A percentile compares a stretch with the other conserved stretches of the same genome.
These are phyloP conservation scores for Ophion costatus DNA, from an alignment of 2,888 invertebrate genomes.

Conservation along the genomic window DNA sequence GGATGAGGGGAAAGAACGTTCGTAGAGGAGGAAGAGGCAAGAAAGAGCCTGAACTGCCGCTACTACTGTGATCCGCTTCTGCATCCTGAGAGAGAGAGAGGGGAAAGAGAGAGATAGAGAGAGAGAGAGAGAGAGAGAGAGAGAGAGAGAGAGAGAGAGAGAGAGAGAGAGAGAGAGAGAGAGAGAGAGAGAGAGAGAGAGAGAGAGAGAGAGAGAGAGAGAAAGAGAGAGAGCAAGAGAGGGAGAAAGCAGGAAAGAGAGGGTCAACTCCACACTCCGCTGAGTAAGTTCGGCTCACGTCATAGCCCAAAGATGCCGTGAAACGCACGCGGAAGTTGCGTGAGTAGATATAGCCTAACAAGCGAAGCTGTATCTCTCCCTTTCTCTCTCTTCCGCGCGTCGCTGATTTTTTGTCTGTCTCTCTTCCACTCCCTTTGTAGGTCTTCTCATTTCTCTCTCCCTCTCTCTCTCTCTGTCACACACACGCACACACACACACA, in stretches of 20 bases:
- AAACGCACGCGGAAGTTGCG: slow-evolving; percentile 68
- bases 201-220: slow-evolving; percentile 62
- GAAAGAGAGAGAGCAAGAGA: slow-evolving; percentile 53
- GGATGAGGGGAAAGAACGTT: slow-evolving; percentile 29
- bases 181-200: slow-evolving; percentile 60
- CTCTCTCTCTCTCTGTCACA: not conserved
- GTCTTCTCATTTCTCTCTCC: no score
- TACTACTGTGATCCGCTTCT: slow-evolving; percentile 35
- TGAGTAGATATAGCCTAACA: slow-evolving; percentile 42
- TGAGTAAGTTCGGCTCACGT: slow-evolving; percentile 57
- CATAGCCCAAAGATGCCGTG: slow-evolving; percentile 66
- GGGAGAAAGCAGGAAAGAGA: slow-evolving; percentile 48
- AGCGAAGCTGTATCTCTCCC: slow-evolving; percentile 33
- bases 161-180: slow-evolving; percentile 50
- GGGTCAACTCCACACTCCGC: slow-evolving; percentile 38
- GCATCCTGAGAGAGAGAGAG: slow-evolving; percentile 47
- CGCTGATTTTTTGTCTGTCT: slow-evolving; percentile 4
- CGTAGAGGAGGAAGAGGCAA: slow-evolving; percentile 31
- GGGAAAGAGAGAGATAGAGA: no score
- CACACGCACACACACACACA: not conserved
- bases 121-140: slow-evolving; percentile 63
- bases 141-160: slow-evolving; percentile 49
- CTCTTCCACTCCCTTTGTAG: not conserved
- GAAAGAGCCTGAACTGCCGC: slow-evolving; percentile 34
- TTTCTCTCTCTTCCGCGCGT: slow-evolving; percentile 18